Conservation (phyloP, 2,797 vertebrate genomes). For the Natrix natrix region DNA sequence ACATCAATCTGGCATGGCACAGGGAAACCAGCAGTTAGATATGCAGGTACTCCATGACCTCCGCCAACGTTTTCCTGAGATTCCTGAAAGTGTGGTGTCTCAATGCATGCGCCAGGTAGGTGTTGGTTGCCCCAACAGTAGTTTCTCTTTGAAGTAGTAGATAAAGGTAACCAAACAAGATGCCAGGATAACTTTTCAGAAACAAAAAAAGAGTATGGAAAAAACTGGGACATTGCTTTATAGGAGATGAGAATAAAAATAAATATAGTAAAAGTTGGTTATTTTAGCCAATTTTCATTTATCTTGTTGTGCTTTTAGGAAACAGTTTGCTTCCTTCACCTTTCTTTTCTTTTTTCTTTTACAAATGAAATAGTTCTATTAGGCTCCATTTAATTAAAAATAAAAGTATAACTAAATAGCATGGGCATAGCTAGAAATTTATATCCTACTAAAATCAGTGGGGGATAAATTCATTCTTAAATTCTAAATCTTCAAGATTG, state of each 20-base stretch:
- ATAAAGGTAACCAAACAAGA: not conserved
- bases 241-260: not conserved
- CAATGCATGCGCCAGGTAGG: conserved; percentile 96
- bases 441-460: not conserved
- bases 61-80: conserved; percentile 96
- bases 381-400: not conserved
- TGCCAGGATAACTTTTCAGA: not conserved
- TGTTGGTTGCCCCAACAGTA: conserved; percentile 2
- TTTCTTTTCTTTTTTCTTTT: not conserved
- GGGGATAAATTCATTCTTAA: not conserved
- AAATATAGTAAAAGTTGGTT: not conserved
- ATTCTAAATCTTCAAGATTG: not conserved
- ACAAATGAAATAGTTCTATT: not conserved
- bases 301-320: not conserved
- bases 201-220: not conserved
- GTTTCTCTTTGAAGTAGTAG: not conserved
- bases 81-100: conserved; percentile 96
- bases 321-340: not conserved
- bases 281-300: not conserved
- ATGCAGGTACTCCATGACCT: conserved; percentile 96
- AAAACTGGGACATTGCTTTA: not conserved
- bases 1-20: conserved; percentile 87
- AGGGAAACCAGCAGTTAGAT: conserved; percentile 89
- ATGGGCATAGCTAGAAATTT: not conserved
- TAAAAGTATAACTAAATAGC: not conserved